Evolutionary conservation across 2,113 vertebrate species (phyloP).

Genomic region (Pterocles burchelli): DNA sequence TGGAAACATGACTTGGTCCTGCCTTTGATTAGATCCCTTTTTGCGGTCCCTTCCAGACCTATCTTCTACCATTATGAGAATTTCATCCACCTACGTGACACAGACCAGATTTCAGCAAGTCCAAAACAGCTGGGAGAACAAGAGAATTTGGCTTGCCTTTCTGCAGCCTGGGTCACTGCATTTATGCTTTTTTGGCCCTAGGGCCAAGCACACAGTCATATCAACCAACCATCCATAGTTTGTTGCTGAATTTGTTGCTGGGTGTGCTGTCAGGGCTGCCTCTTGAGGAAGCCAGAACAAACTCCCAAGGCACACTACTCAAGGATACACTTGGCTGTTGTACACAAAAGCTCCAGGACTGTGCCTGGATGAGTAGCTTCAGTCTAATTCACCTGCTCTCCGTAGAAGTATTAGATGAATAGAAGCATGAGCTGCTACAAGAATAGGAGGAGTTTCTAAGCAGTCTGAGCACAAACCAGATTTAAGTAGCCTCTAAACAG

Average conservation of each 20-base stretch:
- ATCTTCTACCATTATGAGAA: background rate
- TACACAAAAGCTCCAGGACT: background rate
- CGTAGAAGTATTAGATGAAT: background rate
- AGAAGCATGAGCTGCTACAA: background rate
- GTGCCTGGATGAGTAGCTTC: background rate
- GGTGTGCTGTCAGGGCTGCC: background rate
- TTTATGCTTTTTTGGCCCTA: background rate
- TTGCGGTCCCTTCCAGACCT: background rate
- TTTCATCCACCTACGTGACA: background rate
- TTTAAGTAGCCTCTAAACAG: background rate
- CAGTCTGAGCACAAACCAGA: background rate
- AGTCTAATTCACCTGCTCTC: background rate
- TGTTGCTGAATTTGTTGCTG: background rate
- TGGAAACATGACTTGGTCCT: background rate
- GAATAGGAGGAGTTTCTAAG: background rate
- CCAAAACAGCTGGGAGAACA: background rate
- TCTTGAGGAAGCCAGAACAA: background rate
- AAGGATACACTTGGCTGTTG: background rate
- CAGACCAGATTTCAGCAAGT: background rate
- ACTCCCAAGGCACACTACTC: background rate
- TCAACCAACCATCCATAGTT: fast-evolving
- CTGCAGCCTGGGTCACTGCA: background rate
- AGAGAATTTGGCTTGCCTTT: background rate
- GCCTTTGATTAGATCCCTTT: background rate
- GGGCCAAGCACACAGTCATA: background rate